phyloP scores from a whole-genome alignment of 2,797 vertebrate species.

The Pampus argenteus region DNA sequence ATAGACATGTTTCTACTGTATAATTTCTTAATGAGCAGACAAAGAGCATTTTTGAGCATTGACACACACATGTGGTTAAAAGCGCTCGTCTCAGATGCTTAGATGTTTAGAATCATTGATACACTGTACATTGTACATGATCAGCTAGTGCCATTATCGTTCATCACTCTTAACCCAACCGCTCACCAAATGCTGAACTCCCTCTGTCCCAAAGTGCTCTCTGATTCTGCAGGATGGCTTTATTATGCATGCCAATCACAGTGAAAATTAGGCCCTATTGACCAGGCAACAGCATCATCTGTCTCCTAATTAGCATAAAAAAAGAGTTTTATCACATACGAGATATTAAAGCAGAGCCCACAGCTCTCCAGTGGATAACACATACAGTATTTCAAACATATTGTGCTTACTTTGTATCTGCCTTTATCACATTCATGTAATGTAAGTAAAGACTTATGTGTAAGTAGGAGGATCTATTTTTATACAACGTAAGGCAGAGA shows the following conservation, averaged over 20 bases:
- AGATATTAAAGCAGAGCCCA: constrained; percentile 54
- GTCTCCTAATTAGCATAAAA: constrained; percentile 72
- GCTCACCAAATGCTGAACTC: constrained; percentile 56
- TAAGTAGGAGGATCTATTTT: not conserved
- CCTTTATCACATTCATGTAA: constrained; percentile 32
- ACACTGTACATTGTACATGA: constrained; percentile 46
- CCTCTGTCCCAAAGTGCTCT: constrained; percentile 62
- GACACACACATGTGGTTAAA: constrained; percentile 43
- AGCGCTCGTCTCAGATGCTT: constrained; percentile 43
- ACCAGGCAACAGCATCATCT: constrained; percentile 61
- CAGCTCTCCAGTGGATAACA: constrained; percentile 39
- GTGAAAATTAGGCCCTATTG: constrained; percentile 66
- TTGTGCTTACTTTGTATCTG: constrained; percentile 46
- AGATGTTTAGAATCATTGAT: constrained; percentile 53
- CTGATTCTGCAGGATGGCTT: constrained; percentile 67
- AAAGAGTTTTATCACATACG: constrained; percentile 51
- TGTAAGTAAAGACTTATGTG: constrained; percentile 24
- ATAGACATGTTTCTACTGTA: constrained; percentile 26
- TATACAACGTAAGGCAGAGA: not conserved
- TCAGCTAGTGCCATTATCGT: constrained; percentile 50
- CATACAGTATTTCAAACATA: constrained; percentile 46
- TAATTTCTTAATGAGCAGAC: constrained; percentile 41
- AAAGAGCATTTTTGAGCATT: constrained; percentile 10
- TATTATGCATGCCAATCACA: constrained; percentile 77
- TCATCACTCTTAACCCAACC: constrained; percentile 55